Conservation (phyloP, 2,113 vertebrate genomes). For the Plotosus lineatus region DNA sequence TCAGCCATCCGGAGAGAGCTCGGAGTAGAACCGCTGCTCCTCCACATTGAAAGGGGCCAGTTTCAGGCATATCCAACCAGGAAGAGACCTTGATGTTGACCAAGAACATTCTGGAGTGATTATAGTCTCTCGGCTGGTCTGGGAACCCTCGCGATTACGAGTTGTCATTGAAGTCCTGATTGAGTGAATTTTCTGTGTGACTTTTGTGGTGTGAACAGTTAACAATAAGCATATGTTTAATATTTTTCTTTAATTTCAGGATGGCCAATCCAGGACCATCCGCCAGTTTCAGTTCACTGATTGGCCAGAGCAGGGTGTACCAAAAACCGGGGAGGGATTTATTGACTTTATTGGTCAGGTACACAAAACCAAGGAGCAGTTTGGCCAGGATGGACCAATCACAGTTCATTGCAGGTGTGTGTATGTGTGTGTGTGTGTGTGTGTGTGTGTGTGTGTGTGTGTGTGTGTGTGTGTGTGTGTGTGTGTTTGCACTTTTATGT, state of each 20-base stretch:
- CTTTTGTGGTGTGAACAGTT: background rate
- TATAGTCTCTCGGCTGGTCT: no score
- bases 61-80: no score
- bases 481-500: background rate
- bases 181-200: background rate
- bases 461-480: background rate
- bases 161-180: background rate
- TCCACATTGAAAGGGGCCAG: no score
- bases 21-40: no score
- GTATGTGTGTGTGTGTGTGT: slow-evolving; percentile 1
- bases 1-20: no score
- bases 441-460: slow-evolving; percentile 12
- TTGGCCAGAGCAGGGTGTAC: slow-evolving; percentile 97
- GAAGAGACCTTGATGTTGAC: no score
- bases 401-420: slow-evolving; percentile 94
- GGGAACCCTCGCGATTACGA: no score
- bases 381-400: slow-evolving; percentile 95
- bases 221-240: background rate
- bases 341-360: slow-evolving; percentile 98
- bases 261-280: slow-evolving; percentile 95
- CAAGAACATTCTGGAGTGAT: no score
- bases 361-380: slow-evolving; percentile 99
- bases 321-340: slow-evolving; percentile 94
- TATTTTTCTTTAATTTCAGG: slow-evolving; percentile 67
- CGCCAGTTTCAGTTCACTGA: slow-evolving; percentile 98